Conservation (phyloP, 2,113 vertebrate genomes). For the Mola mola region DNA sequence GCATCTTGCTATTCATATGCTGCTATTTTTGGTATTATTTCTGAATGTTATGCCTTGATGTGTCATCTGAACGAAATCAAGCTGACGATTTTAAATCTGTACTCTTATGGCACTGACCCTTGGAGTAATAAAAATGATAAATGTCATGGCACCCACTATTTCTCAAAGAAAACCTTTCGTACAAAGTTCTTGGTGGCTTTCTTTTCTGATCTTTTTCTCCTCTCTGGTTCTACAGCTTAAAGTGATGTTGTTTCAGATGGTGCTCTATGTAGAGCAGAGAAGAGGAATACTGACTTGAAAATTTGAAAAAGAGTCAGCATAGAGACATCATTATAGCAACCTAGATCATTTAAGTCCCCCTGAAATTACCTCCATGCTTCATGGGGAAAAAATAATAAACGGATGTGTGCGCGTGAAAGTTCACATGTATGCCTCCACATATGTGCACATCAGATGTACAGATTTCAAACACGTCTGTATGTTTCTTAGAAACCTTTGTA, state of each 20-base stretch:
- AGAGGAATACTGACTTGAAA: constrained; percentile 60
- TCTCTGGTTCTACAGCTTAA: constrained; percentile 43
- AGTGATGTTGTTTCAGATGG: constrained; percentile 62
- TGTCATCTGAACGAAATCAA: constrained; percentile 31
- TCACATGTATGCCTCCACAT: constrained; percentile 41
- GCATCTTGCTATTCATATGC: constrained; percentile 27
- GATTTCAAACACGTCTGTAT: constrained; percentile 67
- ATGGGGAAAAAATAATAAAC: constrained; percentile 27
- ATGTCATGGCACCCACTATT: constrained; percentile 13
- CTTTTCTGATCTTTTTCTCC: constrained; percentile 42
- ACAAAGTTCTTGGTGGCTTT: constrained; percentile 17
- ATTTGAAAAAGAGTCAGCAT: constrained; percentile 70
- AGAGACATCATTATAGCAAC: constrained; percentile 67
- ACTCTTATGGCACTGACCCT: constrained; percentile 38
- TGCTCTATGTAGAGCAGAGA: constrained; percentile 54
- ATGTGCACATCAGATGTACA: constrained; percentile 55
- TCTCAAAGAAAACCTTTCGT: constrained; percentile 38
- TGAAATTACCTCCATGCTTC: constrained; percentile 65
- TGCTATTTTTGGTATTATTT: constrained; percentile 32
- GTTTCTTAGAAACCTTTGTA: constrained; percentile 48
- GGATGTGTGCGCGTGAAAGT: constrained; percentile 31
- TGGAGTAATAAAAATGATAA: constrained; percentile 45
- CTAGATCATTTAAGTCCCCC: constrained; percentile 57
- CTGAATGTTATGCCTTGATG: constrained; percentile 26
- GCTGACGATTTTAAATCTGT: constrained; percentile 33